Evolutionary conservation across 2,888 invertebrate genomes (phyloP).

Genomic region (Caenorhabditis auriculariae): DNA sequence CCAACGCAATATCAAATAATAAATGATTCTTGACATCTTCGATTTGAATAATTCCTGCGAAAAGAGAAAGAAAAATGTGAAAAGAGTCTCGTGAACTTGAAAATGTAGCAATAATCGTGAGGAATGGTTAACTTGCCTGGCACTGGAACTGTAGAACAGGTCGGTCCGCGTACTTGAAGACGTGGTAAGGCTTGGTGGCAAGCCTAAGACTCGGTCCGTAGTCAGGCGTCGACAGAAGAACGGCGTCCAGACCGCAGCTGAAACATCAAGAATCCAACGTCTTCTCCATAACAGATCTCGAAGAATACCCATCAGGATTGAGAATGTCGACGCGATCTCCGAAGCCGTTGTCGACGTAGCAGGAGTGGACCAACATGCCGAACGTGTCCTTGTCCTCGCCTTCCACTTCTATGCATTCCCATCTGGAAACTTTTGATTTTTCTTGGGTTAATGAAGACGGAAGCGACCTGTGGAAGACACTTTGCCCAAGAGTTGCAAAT

Average conservation of each 20-base stretch:
- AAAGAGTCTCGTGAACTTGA: no score
- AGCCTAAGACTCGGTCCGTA: conserved; percentile 54
- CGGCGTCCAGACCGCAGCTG: conserved; percentile 58
- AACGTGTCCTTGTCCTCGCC: conserved; percentile 58
- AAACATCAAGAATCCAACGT: conserved; percentile 6
- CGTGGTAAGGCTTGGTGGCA: conserved; percentile 61
- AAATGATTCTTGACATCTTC: no score
- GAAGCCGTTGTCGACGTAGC: conserved; percentile 61
- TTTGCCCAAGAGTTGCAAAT: conserved; percentile 58
- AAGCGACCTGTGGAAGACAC: conserved; percentile 36
- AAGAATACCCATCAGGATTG: conserved; percentile 49
- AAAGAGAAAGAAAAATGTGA: no score
- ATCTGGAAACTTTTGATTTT: conserved; percentile 28
- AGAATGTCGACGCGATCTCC: conserved; percentile 60
- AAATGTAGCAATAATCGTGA: no score
- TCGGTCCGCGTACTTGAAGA: conserved; percentile 63
- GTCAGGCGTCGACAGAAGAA: conserved; percentile 60
- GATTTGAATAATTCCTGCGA: background rate
- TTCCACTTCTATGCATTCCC: conserved; percentile 62
- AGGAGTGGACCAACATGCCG: conserved; percentile 63
- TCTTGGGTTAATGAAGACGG: background rate
- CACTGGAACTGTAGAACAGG: conserved; percentile 63
- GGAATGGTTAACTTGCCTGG: conserved; percentile 38
- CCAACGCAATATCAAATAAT: no score
- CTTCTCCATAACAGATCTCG: no score